Evolutionary conservation across 1,140 invertebrate species (phyloP).

Genomic region (Tetramorium simillimum): DNA sequence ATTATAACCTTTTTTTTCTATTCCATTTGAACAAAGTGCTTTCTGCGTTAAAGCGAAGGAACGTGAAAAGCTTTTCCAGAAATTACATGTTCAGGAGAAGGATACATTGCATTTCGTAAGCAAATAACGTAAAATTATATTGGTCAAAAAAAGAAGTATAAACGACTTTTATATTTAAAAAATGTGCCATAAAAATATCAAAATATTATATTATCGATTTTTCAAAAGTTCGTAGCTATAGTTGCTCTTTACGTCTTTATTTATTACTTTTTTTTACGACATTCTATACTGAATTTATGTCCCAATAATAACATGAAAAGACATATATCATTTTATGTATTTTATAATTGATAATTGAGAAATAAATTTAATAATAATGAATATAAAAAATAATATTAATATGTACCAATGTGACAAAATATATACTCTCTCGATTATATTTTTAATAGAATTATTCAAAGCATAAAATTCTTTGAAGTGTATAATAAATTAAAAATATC

Average conservation of each 20-base stretch:
- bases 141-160: background rate
- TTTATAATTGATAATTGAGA: background rate
- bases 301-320: background rate
- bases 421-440: background rate
- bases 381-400: conserved; percentile 2
- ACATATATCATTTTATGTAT: background rate
- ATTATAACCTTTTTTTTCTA: background rate
- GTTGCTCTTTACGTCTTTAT: background rate
- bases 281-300: background rate
- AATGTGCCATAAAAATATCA: background rate
- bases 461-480: background rate
- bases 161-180: background rate
- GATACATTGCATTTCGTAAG: background rate
- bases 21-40: conserved; percentile 13
- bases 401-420: background rate
- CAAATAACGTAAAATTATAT: background rate
- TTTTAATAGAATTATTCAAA: background rate
- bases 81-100: conserved; percentile 6
- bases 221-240: background rate
- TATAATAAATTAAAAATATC: conserved; percentile 15
- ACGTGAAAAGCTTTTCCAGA: conserved; percentile 1
- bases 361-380: background rate
- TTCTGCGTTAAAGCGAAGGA: background rate
- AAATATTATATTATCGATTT: background rate
- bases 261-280: background rate